Evolutionary conservation across 2,797 vertebrate genomes (phyloP).

Genomic region (Helarctos malayanus): DNA sequence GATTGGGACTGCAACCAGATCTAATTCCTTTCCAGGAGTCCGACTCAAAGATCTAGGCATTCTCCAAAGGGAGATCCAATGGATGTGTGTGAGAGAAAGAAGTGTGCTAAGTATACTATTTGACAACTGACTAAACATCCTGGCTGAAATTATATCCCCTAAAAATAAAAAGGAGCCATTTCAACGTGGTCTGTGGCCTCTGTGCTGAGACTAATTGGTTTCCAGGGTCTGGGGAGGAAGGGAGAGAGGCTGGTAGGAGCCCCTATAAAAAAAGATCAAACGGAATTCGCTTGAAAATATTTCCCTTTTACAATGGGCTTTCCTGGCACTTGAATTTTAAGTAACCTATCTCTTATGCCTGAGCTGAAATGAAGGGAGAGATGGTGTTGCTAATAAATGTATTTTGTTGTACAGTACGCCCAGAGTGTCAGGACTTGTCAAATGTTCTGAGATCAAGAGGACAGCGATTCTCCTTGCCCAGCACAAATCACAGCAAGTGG

Average conservation of each 20-base stretch:
- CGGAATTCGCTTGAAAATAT: slow-evolving; percentile 80
- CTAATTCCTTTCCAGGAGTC: slow-evolving; percentile 85
- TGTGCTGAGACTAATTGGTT: slow-evolving; percentile 82
- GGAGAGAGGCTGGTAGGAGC: slow-evolving; percentile 65
- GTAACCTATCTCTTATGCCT: slow-evolving; percentile 61
- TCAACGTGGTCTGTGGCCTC: slow-evolving; percentile 67
- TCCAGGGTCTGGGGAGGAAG: slow-evolving; percentile 75
- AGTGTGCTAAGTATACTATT: slow-evolving; percentile 68
- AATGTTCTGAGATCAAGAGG: neutral
- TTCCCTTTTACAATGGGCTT: slow-evolving; percentile 76
- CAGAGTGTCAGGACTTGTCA: slow-evolving; percentile 54
- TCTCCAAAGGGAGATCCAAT: slow-evolving; percentile 70
- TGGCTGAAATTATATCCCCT: slow-evolving; percentile 73
- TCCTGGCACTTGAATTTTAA: slow-evolving; percentile 75
- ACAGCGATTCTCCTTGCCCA: slow-evolving; percentile 50
- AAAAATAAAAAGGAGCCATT: slow-evolving; percentile 60
- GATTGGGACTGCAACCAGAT: slow-evolving; percentile 63
- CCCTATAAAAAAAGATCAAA: slow-evolving; percentile 76
- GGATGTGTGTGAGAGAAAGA: slow-evolving; percentile 39
- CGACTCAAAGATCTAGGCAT: slow-evolving; percentile 70
- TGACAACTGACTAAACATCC: slow-evolving; percentile 77
- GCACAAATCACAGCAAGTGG: slow-evolving; percentile 50
- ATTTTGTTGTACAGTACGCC: slow-evolving; percentile 43
- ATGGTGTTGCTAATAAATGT: slow-evolving; percentile 46
- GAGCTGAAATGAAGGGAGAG: slow-evolving; percentile 54